These are phyloP conservation scores for Monodelphis domestica DNA, from an alignment of 2,797 vertebrate species.

Conservation along the genomic window DNA sequence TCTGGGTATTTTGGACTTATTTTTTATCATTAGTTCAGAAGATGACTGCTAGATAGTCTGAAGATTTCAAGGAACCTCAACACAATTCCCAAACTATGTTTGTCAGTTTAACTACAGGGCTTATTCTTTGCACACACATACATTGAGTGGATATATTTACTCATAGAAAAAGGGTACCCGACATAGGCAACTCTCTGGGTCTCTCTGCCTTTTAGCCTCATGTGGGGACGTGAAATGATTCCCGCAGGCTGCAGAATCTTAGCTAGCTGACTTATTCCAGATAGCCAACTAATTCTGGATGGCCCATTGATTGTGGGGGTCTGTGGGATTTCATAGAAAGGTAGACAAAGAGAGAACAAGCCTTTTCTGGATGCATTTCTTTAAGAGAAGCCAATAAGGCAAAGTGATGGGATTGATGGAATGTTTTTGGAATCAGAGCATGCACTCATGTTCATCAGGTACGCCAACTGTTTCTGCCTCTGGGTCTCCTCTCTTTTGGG, in stretches of 20 bases:
- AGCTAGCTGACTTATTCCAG: neutral
- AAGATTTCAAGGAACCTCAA: neutral
- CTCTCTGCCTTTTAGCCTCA: neutral
- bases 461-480: neutral
- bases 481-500: neutral
- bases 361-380: neutral
- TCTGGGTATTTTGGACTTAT: slow-evolving; percentile 4
- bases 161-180: neutral
- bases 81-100: neutral
- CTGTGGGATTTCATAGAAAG: neutral
- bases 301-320: neutral
- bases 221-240: neutral
- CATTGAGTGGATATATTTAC: neutral
- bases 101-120: neutral
- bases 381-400: neutral
- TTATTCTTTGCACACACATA: neutral
- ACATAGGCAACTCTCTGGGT: neutral
- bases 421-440: neutral
- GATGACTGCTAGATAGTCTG: neutral
- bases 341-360: neutral
- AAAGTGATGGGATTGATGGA: neutral
- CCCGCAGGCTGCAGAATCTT: neutral
- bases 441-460: neutral
- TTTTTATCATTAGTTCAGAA: slow-evolving; percentile 58
- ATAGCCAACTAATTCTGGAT: neutral